phyloP scores from a whole-genome alignment of 2,113 vertebrate genomes.

The Cephalopholis sonnerati region DNA sequence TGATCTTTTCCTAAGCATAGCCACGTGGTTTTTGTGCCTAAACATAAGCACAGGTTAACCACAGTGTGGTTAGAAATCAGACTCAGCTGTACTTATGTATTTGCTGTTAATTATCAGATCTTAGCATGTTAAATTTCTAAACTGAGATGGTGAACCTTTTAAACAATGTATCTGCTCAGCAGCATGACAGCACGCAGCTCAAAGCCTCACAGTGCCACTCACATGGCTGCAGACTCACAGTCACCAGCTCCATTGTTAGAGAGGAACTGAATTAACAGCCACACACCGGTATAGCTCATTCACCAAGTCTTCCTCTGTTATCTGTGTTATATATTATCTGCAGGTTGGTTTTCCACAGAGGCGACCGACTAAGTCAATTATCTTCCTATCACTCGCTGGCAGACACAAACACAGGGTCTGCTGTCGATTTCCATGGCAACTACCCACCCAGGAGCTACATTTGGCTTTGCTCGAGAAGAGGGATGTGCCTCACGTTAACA shows the following conservation, averaged over 20 bases:
- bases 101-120: neutral
- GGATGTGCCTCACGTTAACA: neutral
- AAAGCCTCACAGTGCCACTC: neutral
- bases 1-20: too few species aligned
- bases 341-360: constrained; percentile 29
- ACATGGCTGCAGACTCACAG: neutral
- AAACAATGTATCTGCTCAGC: neutral
- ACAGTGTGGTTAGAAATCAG: neutral
- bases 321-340: constrained; percentile 16
- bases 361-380: constrained; percentile 26
- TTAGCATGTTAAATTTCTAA: too few species aligned
- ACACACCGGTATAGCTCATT: neutral
- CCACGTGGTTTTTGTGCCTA: too few species aligned
- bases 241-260: neutral
- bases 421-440: constrained; percentile 71
- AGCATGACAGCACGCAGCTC: neutral
- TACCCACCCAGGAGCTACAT: constrained; percentile 32
- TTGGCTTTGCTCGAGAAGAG: neutral
- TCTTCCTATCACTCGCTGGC: constrained; percentile 15
- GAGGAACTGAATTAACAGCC: neutral
- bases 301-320: neutral
- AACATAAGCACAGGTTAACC: too few species aligned
- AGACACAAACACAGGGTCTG: constrained; percentile 41
- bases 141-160: too few species aligned
- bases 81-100: neutral